Percentiles rank a stretch among this genome's conserved stretches.
Conservation (phyloP, 2,888 invertebrate genomes). For the Mayetiola destructor region DNA sequence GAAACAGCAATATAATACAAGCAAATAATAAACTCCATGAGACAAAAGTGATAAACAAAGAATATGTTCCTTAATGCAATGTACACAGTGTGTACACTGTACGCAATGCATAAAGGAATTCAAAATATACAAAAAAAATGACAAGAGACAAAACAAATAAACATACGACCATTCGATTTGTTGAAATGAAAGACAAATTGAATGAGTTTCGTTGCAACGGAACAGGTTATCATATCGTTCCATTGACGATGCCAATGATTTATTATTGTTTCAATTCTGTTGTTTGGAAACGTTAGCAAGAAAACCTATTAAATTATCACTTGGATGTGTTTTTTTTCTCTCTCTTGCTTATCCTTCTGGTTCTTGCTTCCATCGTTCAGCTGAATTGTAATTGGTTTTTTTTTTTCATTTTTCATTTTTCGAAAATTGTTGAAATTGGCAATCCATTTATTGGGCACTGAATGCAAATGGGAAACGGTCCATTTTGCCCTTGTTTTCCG, state of each 20-base stretch:
- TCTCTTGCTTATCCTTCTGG: neutral
- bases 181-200: too few relatives aligned
- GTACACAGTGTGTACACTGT: too few relatives aligned
- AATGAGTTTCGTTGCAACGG: too few relatives aligned
- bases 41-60: too few relatives aligned
- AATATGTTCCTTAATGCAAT: too few relatives aligned
- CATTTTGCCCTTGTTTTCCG: slow-evolving; percentile 26
- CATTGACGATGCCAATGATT: slow-evolving; percentile 3
- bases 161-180: too few relatives aligned
- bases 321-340: neutral
- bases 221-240: neutral
- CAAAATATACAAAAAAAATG: too few relatives aligned
- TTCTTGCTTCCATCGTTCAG: neutral
- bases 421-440: neutral
- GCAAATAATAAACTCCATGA: too few relatives aligned
- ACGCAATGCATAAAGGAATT: too few relatives aligned
- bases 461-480: slow-evolving; percentile 13
- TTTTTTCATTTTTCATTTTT: neutral
- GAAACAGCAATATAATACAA: too few relatives aligned
- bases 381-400: neutral
- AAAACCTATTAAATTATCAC: neutral
- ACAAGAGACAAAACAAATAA: too few relatives aligned
- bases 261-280: neutral
- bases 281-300: neutral
- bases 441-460: slow-evolving; percentile 12